Base-by-base conservation (phyloP, 2,113 vertebrate genomes). In the Phasianus colchicus region DNA sequence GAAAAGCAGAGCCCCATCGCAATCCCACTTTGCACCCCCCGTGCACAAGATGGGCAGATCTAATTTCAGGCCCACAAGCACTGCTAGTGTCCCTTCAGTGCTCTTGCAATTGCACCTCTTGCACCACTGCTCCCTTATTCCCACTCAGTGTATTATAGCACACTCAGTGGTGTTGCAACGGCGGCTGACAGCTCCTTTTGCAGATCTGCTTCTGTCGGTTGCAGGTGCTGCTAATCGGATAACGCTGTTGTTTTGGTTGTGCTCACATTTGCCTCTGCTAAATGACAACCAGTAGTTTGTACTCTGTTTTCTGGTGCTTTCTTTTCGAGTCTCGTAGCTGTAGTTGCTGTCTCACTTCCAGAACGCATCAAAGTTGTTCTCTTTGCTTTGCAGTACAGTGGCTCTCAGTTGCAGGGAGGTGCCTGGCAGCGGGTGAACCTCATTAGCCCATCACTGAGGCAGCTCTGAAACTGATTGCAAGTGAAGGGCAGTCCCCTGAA, bases 401-500 rank as follows among this genome's bases (percentile, higher is more conserved):
- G 64, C 63, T 83, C 73, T 95, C 89, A 70, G 3, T 86, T 86
- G 64, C 3, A 5, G 93, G 92, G 83, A 91, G 86, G 77, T 47
- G 60, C 96, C 66, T 90, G 96, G 93, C 90, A 74, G 93, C 72
- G 43, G 3, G 85, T 80, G 81, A 92, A 85, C 80, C 83, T 95
- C 95, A 40, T 88, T 91, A 95, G 93, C 95, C 91, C 86, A 85
- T 65, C 96, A 90, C 10, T 1, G 66, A 82, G 69, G 85, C 91
- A 89, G 94, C 91, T 90, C 55, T 24, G 75, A 93, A 90, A 96
- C 66, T 12, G 0, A 96, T 77, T 72, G 86, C 70, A 92, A 95
- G 95, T 83, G 78, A 95, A 95, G 86, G 81, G 80, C 95, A 96
- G 52, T 69, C 93, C 69, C 93, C 94, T 88, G 83, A 96, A 97